These are phyloP conservation scores for Dryomyza anilis DNA, from an alignment of 2,888 invertebrate genomes.

Conservation along the genomic window DNA sequence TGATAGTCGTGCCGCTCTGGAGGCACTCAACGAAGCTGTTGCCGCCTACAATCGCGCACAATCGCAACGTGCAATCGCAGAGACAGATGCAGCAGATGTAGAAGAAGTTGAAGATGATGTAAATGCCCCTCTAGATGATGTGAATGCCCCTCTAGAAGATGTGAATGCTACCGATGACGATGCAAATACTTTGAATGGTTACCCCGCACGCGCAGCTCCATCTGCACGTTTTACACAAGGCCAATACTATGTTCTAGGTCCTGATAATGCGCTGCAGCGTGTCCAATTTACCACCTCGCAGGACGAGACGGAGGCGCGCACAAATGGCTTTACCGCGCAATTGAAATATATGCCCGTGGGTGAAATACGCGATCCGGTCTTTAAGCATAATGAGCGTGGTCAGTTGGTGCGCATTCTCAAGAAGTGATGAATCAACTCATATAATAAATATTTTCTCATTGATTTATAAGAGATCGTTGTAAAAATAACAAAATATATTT, in stretches of 20 bases:
- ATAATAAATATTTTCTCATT: not conserved
- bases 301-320: constrained; percentile 46
- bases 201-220: constrained; percentile 19
- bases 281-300: constrained; percentile 56
- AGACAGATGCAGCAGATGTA: constrained; percentile 10
- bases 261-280: constrained; percentile 57
- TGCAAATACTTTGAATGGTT: not conserved
- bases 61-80: not conserved
- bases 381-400: constrained; percentile 56
- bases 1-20: constrained; percentile 35
- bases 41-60: constrained; percentile 37
- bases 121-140: too few relatives aligned
- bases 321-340: constrained; percentile 57
- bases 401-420: constrained; percentile 56
- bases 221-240: constrained; percentile 43
- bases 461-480: too few relatives aligned
- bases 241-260: constrained; percentile 59
- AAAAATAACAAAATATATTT: too few relatives aligned
- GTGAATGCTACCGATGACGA: constrained; percentile 5
- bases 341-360: constrained; percentile 58
- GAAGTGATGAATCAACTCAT: constrained; percentile 39
- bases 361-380: constrained; percentile 59
- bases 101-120: too few relatives aligned
- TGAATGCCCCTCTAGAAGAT: too few relatives aligned
- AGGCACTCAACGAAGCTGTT: constrained; percentile 38